A percentile compares a stretch with the other conserved stretches of the same genome.
Conservation (phyloP, 2,888 invertebrate genomes). For the Cistogaster globosa region DNA sequence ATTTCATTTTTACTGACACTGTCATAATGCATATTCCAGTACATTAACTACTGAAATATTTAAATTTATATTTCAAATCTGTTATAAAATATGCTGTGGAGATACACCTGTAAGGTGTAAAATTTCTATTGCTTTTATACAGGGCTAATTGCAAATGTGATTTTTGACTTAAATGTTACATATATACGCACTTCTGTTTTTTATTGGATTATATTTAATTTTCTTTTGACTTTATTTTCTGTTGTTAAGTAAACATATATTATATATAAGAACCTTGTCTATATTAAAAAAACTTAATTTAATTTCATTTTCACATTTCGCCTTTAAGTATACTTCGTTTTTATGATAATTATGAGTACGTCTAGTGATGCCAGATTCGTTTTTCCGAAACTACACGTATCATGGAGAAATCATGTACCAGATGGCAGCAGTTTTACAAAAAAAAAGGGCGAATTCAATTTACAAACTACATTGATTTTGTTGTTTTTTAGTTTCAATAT, state of each 20-base stretch:
- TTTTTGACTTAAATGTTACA: not conserved
- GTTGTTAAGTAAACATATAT: not conserved
- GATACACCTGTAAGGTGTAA: not conserved
- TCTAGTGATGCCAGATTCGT: not conserved
- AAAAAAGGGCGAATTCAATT: too few relatives aligned
- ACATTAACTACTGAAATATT: slow-evolving; percentile 8
- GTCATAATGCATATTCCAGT: slow-evolving; percentile 45
- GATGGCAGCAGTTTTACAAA: too few relatives aligned
- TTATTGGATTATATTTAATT: slow-evolving; percentile 33
- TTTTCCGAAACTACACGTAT: too few relatives aligned
- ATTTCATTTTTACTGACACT: slow-evolving; percentile 13
- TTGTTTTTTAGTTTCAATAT: too few relatives aligned
- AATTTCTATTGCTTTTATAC: not conserved
- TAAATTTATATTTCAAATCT: slow-evolving; percentile 10
- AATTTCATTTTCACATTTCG: not conserved
- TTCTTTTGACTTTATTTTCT: not conserved
- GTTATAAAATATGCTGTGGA: not conserved
- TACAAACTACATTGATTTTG: too few relatives aligned
- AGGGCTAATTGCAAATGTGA: not conserved
- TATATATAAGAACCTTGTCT: too few relatives aligned
- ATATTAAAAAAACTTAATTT: not conserved
- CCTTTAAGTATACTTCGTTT: slow-evolving; percentile 36
- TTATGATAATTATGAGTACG: not conserved
- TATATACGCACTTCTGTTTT: not conserved
- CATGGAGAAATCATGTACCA: too few relatives aligned